Evolutionary conservation across 2,888 invertebrate species (phyloP).

Genomic region (Nasonovia ribisnigri): DNA sequence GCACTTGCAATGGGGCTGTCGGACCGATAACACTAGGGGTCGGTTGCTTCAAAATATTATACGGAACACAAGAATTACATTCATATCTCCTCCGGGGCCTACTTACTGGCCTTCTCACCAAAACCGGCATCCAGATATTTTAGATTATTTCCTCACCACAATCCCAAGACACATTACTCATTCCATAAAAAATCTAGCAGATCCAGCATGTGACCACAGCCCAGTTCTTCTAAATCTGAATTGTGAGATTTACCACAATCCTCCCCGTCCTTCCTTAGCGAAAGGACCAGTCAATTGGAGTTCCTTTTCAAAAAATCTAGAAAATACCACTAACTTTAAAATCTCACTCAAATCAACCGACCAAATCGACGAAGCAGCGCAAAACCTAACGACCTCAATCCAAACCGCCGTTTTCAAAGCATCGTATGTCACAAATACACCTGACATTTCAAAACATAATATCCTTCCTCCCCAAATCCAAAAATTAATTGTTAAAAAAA

Average conservation of each 20-base stretch:
- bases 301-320: slow-evolving; percentile 29
- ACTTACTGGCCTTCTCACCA: slow-evolving; percentile 42
- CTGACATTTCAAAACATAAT: slow-evolving; percentile 27
- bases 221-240: slow-evolving; percentile 41
- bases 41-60: slow-evolving; percentile 38
- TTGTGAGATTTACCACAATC: slow-evolving; percentile 22
- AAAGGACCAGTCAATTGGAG: slow-evolving; percentile 50
- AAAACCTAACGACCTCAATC: slow-evolving; percentile 36
- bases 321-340: slow-evolving; percentile 37
- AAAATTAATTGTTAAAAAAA: slow-evolving; percentile 41
- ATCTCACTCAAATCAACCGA: slow-evolving; percentile 44
- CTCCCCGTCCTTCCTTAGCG: slow-evolving; percentile 15
- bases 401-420: slow-evolving; percentile 11
- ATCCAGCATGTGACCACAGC: slow-evolving; percentile 42
- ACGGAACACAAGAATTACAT: slow-evolving; percentile 5
- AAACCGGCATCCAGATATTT: slow-evolving; percentile 41
- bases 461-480: slow-evolving; percentile 33
- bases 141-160: slow-evolving; percentile 34
- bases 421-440: slow-evolving; percentile 42
- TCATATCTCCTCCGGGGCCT: slow-evolving; percentile 40
- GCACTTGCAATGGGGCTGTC: slow-evolving; percentile 44
- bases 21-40: slow-evolving; percentile 23
- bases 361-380: slow-evolving; percentile 17
- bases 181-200: slow-evolving; percentile 30
- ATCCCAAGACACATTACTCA: slow-evolving; percentile 24